Conservation (phyloP, 2,113 vertebrate genomes). For the Thryonomys swinderianus region DNA sequence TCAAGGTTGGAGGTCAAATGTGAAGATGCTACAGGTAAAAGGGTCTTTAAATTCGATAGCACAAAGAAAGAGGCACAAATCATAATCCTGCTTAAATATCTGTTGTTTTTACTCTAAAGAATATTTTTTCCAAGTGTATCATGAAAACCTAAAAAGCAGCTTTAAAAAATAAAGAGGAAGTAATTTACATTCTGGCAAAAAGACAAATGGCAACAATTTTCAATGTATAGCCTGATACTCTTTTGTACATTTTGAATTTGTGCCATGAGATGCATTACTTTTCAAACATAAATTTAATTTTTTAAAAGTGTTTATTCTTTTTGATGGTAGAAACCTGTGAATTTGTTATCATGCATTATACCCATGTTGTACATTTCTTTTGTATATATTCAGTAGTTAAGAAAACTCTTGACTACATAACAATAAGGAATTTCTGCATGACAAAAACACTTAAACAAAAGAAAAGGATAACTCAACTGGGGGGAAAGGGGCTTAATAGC, state of each 20-base stretch:
- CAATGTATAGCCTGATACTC: neutral
- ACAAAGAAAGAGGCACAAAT: slow-evolving; percentile 12
- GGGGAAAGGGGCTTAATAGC: neutral
- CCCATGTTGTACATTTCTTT: neutral
- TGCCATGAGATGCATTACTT: neutral
- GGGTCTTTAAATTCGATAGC: slow-evolving; percentile 7
- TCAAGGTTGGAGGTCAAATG: slow-evolving; percentile 47
- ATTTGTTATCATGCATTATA: neutral
- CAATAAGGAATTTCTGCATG: slow-evolving; percentile 38
- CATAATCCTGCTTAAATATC: neutral
- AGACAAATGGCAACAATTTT: neutral
- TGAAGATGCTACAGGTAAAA: slow-evolving; percentile 36
- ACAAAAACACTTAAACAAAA: slow-evolving; percentile 40
- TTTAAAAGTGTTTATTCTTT: neutral
- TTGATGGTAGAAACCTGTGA: neutral
- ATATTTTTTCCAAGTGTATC: slow-evolving; percentile 36
- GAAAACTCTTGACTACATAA: neutral
- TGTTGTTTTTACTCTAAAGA: slow-evolving; percentile 42
- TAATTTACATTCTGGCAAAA: neutral
- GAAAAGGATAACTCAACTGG: slow-evolving; percentile 8
- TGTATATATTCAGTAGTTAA: neutral
- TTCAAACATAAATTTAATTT: neutral
- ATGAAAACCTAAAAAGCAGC: slow-evolving; percentile 17
- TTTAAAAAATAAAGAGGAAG: neutral
- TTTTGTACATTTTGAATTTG: neutral